These are phyloP conservation scores for Platalea minor DNA, from an alignment of 2,797 vertebrate genomes.

Conservation along the genomic window DNA sequence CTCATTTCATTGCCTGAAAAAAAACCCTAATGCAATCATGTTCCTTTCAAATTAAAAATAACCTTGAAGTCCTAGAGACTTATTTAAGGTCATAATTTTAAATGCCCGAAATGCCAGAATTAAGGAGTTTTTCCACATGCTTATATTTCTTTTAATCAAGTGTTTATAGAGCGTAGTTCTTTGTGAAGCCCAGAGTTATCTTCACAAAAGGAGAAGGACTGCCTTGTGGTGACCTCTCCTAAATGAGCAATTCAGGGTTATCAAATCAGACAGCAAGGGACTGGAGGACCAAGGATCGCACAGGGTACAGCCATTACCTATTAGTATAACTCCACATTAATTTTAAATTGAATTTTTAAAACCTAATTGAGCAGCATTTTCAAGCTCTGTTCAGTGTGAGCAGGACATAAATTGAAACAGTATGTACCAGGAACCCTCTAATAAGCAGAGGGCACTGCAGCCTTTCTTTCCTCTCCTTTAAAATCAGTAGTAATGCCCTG, in stretches of 20 bases:
- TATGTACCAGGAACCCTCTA: slow-evolving; percentile 50
- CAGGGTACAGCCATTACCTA: slow-evolving; percentile 53
- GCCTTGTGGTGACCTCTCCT: slow-evolving; percentile 40
- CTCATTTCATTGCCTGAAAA: background rate
- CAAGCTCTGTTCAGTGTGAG: slow-evolving; percentile 62
- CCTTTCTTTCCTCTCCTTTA: slow-evolving; percentile 43
- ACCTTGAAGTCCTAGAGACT: background rate
- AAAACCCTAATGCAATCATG: background rate
- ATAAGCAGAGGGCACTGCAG: slow-evolving; percentile 44
- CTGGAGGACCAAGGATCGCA: slow-evolving; percentile 5
- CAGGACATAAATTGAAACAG: slow-evolving; percentile 61
- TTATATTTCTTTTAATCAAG: slow-evolving; percentile 12
- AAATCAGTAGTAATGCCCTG: slow-evolving; percentile 44
- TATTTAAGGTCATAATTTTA: background rate
- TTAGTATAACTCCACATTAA: slow-evolving; percentile 66
- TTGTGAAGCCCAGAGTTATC: slow-evolving; percentile 11
- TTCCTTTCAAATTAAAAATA: slow-evolving; percentile 14
- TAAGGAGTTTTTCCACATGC: background rate
- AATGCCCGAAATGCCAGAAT: background rate
- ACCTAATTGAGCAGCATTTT: slow-evolving; percentile 65
- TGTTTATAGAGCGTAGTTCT: background rate
- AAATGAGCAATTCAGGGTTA: slow-evolving; percentile 56
- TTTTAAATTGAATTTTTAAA: slow-evolving; percentile 68
- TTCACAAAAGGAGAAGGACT: slow-evolving; percentile 6
- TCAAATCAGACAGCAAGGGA: slow-evolving; percentile 60